These are phyloP conservation scores for Acrocyrtus sp. DNA, from an alignment of 2,888 invertebrate genomes.

Conservation along the genomic window DNA sequence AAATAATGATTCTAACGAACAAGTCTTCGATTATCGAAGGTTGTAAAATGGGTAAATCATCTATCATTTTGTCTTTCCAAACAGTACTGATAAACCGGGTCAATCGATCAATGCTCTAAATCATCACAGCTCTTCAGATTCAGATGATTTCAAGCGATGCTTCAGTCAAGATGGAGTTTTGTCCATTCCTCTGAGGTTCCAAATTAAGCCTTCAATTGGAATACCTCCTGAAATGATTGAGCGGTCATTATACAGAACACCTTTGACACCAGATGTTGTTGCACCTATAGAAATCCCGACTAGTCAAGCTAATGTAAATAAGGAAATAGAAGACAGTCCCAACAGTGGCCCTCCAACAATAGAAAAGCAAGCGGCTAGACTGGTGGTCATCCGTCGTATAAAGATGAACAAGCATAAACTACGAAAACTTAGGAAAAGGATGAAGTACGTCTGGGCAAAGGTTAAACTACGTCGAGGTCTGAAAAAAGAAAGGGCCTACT, in stretches of 20 bases:
- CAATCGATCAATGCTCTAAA: too few relatives aligned
- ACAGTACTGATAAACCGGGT: too few relatives aligned
- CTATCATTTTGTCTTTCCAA: too few relatives aligned
- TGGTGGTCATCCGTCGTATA: constrained; percentile 80
- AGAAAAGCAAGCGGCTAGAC: constrained; percentile 77
- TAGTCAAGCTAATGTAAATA: constrained; percentile 7
- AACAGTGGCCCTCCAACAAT: constrained; percentile 2
- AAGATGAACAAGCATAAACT: constrained; percentile 91
- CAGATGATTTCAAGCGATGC: too few relatives aligned
- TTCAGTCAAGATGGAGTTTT: constrained; percentile 2
- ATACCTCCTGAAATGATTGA: constrained; percentile 32
- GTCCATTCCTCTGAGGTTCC: constrained; percentile 12
- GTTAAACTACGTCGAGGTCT: constrained; percentile 75
- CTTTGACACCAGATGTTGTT: neutral
- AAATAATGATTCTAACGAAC: too few relatives aligned
- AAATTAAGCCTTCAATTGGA: constrained; percentile 29
- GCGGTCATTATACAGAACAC: constrained; percentile 15
- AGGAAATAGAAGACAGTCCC: constrained; percentile 37
- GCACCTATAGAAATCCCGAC: constrained; percentile 20
- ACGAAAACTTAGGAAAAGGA: constrained; percentile 80
- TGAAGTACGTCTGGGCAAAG: constrained; percentile 81
- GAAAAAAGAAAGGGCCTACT: constrained; percentile 81
- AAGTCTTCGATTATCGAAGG: too few relatives aligned
- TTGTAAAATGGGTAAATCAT: too few relatives aligned
- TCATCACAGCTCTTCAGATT: too few relatives aligned